A percentile compares a stretch with the other conserved stretches of the same genome.
Evolutionary conservation across 2,797 vertebrate species (phyloP).

Genomic region (Amblyopsis hoosieri): DNA sequence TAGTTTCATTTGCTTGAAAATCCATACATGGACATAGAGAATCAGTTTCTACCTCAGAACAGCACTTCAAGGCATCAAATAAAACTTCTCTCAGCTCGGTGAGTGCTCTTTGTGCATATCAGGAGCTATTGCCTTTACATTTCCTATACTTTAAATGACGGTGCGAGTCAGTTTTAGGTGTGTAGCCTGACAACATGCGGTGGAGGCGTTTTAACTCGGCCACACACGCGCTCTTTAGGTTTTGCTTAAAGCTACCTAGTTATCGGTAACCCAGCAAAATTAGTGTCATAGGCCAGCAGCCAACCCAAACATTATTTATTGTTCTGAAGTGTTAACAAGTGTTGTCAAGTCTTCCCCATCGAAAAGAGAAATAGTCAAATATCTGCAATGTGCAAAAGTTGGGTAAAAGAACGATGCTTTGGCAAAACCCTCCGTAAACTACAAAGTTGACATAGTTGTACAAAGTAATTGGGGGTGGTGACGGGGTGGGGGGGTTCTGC

Average conservation of each 20-base stretch:
- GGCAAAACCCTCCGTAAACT: slow-evolving; percentile 23
- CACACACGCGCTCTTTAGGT: too few species aligned
- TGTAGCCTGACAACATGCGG: slow-evolving; percentile 2
- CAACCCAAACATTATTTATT: slow-evolving; percentile 46
- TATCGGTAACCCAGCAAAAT: slow-evolving; percentile 35
- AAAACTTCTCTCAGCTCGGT: slow-evolving; percentile 19
- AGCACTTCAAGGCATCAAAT: slow-evolving; percentile 4
- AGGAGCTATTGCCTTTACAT: too few species aligned
- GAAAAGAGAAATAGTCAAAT: slow-evolving; percentile 28
- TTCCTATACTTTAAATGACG: too few species aligned
- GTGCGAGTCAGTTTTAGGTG: slow-evolving; percentile 15
- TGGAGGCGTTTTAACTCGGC: slow-evolving; percentile 1
- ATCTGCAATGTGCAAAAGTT: slow-evolving; percentile 13
- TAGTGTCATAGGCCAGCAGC: slow-evolving; percentile 28
- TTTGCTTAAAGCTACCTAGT: slow-evolving; percentile 30
- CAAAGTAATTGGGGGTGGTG: neutral
- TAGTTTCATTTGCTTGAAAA: neutral
- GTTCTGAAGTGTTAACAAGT: slow-evolving; percentile 33
- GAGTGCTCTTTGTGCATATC: slow-evolving; percentile 24
- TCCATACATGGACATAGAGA: neutral
- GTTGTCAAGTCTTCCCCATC: slow-evolving; percentile 41
- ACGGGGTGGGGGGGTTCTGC: neutral
- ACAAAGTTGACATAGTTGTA: neutral
- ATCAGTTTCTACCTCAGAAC: slow-evolving; percentile 9
- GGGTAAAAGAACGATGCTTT: slow-evolving; percentile 36